phyloP scores from a whole-genome alignment of 2,797 vertebrate genomes.

The Garrulus glandarius region DNA sequence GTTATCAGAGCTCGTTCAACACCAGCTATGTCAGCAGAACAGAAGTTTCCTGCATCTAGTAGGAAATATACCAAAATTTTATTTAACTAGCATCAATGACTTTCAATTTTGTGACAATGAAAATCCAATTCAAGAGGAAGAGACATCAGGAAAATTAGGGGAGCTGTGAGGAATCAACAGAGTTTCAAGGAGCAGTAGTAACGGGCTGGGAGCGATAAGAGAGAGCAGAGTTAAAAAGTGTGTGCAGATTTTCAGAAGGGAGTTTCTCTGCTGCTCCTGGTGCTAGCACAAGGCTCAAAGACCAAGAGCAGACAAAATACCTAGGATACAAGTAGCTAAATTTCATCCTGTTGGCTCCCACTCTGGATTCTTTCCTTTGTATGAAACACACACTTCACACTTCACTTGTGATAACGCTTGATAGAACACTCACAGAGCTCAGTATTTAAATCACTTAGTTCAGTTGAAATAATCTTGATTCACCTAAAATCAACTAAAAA shows the following conservation, averaged over 20 bases:
- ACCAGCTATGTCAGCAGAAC: neutral
- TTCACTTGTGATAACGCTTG: neutral
- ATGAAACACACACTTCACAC: neutral
- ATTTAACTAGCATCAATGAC: accelerated
- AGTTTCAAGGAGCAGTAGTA: neutral
- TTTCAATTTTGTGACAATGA: neutral
- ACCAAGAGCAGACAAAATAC: neutral
- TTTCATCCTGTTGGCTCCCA: neutral
- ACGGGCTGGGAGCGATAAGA: neutral
- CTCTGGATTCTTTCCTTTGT: neutral
- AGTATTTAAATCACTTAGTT: neutral
- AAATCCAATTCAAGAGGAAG: neutral
- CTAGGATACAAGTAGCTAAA: neutral
- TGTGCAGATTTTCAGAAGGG: neutral
- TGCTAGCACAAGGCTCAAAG: neutral
- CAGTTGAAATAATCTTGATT: neutral
- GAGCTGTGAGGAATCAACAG: neutral
- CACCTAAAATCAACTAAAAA: neutral
- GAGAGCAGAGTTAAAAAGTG: neutral
- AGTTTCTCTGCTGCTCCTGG: neutral
- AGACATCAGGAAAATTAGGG: neutral
- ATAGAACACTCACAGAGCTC: neutral
- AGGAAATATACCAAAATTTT: neutral
- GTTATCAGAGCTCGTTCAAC: neutral
- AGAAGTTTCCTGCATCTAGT: neutral